Evolutionary conservation across 53 echinoderm and acorn worm genomes (phyloP).

Genomic region (Paelopatides confundens): DNA sequence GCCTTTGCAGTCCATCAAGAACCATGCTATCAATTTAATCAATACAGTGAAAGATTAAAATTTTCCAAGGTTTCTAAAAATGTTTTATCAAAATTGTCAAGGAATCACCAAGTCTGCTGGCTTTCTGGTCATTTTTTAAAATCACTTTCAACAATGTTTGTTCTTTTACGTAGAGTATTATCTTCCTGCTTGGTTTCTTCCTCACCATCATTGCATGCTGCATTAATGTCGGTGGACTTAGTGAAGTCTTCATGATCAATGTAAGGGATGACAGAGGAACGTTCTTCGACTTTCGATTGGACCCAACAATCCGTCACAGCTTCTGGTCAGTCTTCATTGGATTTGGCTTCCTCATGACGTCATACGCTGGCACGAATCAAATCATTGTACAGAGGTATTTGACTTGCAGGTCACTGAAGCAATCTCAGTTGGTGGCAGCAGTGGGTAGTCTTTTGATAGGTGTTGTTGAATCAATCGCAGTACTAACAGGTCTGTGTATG

Average conservation of each 20-base stretch:
- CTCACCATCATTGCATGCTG: conserved; percentile 17
- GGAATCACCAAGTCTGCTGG: too few species aligned
- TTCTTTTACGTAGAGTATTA: background rate
- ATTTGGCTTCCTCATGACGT: background rate
- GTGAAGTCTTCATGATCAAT: conserved; percentile 35
- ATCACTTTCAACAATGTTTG: too few species aligned
- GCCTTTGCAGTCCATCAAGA: too few species aligned
- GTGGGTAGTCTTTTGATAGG: conserved; percentile 22
- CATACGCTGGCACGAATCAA: conserved; percentile 39
- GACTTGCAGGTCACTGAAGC: conserved; percentile 25
- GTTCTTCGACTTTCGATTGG: conserved; percentile 28
- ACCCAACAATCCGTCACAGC: conserved; percentile 37
- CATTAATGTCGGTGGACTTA: conserved; percentile 10
- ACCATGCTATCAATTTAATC: too few species aligned
- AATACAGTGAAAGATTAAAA: too few species aligned
- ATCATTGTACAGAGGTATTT: conserved; percentile 45
- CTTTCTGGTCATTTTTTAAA: too few species aligned
- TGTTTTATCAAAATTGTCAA: too few species aligned
- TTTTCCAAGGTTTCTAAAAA: too few species aligned
- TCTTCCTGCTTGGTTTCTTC: background rate
- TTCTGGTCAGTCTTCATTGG: conserved; percentile 47
- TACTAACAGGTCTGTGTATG: conserved; percentile 24
- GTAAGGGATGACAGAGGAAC: background rate
- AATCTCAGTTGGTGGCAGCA: conserved; percentile 23
- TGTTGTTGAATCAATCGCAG: conserved; percentile 12